Conservation (phyloP, 2,113 vertebrate species). For the Urocolius indicus region DNA sequence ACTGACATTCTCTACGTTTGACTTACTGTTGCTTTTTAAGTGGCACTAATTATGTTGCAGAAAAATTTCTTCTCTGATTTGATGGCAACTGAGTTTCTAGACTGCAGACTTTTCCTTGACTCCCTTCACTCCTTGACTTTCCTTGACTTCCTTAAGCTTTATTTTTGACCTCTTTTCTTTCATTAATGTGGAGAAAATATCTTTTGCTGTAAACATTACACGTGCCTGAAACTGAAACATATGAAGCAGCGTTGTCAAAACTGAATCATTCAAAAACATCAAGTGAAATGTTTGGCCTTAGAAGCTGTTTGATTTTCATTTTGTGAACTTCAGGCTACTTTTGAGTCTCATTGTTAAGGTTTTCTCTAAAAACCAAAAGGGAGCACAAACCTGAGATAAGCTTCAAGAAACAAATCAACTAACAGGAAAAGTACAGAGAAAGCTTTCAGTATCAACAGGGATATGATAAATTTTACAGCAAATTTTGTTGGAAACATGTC, state of each 20-base stretch:
- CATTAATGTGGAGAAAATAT: neutral
- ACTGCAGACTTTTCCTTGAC: neutral
- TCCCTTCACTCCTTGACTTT: neutral
- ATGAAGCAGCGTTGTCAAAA: neutral
- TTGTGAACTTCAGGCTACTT: neutral
- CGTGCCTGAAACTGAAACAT: neutral
- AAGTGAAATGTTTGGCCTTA: neutral
- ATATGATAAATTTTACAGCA: neutral
- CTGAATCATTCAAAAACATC: neutral
- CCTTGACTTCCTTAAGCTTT: neutral
- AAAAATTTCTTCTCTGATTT: neutral
- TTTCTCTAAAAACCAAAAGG: neutral
- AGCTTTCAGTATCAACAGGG: neutral
- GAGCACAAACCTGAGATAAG: neutral
- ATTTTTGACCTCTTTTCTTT: neutral
- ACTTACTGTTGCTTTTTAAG: neutral
- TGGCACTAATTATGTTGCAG: neutral
- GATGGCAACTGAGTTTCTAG: neutral
- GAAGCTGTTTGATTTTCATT: neutral
- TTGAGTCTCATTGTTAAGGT: neutral
- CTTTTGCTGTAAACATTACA: neutral
- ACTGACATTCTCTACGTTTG: neutral
- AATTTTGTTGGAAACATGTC: neutral
- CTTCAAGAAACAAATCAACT: neutral
- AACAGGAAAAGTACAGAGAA: neutral